Conservation (phyloP, 2,113 vertebrate species). For the Erythrocercus mccallii region DNA sequence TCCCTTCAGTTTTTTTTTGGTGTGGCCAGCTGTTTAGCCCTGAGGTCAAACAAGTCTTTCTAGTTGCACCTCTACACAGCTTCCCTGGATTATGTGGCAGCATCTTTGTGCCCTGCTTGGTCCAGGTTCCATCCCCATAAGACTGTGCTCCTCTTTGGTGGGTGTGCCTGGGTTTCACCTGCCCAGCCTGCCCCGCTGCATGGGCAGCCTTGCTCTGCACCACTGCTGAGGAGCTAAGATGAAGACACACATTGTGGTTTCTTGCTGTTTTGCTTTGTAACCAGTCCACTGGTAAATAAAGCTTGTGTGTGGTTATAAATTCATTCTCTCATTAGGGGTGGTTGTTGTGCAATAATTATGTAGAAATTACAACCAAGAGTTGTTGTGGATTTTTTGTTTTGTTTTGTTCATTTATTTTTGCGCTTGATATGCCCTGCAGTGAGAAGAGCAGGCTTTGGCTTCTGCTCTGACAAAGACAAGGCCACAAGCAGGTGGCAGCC, state of each 20-base stretch:
- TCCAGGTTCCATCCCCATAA: not conserved
- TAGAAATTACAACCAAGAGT: not conserved
- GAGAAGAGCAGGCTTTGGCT: not conserved
- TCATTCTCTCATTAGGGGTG: constrained; percentile 15
- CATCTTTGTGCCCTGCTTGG: not conserved
- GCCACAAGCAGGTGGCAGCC: not conserved
- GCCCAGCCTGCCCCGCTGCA: not conserved
- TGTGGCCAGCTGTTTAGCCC: not conserved
- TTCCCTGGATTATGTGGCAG: not conserved
- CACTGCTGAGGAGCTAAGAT: not conserved
- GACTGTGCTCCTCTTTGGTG: not conserved
- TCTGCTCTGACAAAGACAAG: not conserved
- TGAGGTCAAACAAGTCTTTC: not conserved
- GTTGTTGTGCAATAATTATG: constrained; percentile 42
- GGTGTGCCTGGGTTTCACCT: not conserved
- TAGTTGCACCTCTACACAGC: not conserved
- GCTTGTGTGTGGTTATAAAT: constrained; percentile 38
- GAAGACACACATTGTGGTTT: constrained; percentile 38
- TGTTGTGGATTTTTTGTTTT: not conserved
- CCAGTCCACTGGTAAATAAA: constrained; percentile 42
- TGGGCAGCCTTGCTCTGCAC: not conserved
- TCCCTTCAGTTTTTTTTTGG: not conserved
- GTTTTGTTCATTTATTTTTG: not conserved
- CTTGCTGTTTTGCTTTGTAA: constrained; percentile 59
- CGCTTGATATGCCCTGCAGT: not conserved